Percentiles rank a stretch among this genome's conserved stretches.
Conservation (phyloP, 2,113 vertebrate species). For the Leiothrix lutea region DNA sequence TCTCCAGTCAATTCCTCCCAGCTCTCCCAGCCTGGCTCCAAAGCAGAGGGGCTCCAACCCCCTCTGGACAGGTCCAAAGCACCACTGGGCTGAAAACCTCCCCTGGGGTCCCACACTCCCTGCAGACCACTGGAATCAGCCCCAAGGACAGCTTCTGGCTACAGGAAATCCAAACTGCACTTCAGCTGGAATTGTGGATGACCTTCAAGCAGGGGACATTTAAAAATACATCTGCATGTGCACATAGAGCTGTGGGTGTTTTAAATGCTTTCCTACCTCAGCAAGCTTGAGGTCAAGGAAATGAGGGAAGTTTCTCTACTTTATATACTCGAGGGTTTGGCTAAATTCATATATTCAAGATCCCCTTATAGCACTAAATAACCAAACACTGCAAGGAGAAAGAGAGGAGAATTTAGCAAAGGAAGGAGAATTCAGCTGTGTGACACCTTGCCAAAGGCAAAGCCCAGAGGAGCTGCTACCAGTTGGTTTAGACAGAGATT, state of each 20-base stretch:
- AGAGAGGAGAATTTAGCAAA: background rate
- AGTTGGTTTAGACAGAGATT: background rate
- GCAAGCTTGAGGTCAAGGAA: background rate
- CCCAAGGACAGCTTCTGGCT: background rate
- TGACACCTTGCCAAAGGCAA: background rate
- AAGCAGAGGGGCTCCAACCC: background rate
- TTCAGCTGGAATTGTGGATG: background rate
- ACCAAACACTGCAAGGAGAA: background rate
- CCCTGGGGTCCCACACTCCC: background rate
- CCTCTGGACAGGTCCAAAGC: background rate
- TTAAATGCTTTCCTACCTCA: background rate
- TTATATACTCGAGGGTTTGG: background rate
- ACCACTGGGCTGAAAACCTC: rapidly evolving
- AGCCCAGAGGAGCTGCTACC: background rate
- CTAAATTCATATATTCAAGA: background rate
- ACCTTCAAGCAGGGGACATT: background rate
- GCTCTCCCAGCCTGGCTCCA: background rate
- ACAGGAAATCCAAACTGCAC: background rate
- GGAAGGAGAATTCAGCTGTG: background rate
- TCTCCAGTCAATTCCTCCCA: background rate
- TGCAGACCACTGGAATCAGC: background rate
- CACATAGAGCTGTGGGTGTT: background rate
- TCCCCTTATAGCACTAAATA: background rate
- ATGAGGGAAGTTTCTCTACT: background rate
- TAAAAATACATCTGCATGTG: background rate